Conservation (phyloP, 35 echinoderm and acorn worm species). For the Apostichopus japonicus region DNA sequence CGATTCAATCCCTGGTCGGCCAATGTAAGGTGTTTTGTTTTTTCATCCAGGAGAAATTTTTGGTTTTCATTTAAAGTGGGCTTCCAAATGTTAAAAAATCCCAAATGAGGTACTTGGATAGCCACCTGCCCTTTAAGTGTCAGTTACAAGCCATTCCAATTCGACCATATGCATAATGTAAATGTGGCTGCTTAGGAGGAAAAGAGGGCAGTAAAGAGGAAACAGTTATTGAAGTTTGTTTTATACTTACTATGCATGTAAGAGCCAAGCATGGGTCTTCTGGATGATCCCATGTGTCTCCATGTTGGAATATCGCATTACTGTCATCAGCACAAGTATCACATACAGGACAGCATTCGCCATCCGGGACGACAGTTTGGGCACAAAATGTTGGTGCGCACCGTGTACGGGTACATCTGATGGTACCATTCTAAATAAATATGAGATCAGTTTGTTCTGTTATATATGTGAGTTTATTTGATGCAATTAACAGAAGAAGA, state of each 20-base stretch:
- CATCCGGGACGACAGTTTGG: conserved; percentile 56
- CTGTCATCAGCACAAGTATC: conserved; percentile 75
- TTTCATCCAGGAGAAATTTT: too few species aligned
- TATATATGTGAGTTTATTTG: conserved; percentile 63
- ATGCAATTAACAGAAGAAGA: conserved; percentile 59
- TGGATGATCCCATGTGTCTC: conserved; percentile 71
- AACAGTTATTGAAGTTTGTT: too few species aligned
- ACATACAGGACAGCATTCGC: conserved; percentile 84
- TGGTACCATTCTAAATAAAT: conserved; percentile 73
- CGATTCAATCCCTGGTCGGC: too few species aligned
- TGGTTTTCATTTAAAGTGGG: too few species aligned
- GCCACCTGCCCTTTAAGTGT: too few species aligned
- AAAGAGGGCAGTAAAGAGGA: too few species aligned
- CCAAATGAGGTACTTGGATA: too few species aligned
- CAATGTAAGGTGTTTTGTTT: too few species aligned
- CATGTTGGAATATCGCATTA: conserved; percentile 54
- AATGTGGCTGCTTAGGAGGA: too few species aligned
- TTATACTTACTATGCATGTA: conserved; percentile 77
- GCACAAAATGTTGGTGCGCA: conserved; percentile 69
- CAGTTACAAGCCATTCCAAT: too few species aligned
- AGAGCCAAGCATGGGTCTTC: conserved; percentile 81
- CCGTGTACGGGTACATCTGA: conserved; percentile 54
- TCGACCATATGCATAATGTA: too few species aligned
- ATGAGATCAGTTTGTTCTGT: conserved; percentile 20
- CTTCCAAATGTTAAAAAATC: too few species aligned